phyloP scores from a whole-genome alignment of 2,797 vertebrate species.

The Sebastes hubbsi region DNA sequence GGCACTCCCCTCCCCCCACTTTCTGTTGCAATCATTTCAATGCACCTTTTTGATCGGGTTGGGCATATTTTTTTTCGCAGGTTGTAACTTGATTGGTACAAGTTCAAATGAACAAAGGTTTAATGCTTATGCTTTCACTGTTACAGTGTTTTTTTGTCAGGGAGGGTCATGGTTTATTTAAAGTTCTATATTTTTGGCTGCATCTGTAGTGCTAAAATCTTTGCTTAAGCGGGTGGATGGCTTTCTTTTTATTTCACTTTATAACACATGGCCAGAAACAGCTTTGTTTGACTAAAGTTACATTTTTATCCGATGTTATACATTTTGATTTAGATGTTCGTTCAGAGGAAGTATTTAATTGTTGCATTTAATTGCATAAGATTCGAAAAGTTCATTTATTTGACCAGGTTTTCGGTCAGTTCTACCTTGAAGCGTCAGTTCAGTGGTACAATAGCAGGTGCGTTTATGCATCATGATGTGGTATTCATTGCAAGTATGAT shows the following conservation, averaged over 20 bases:
- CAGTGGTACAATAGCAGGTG: not conserved
- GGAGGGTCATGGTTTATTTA: not conserved
- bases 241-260: not conserved
- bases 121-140: not conserved
- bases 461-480: not conserved
- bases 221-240: not conserved
- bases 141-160: not conserved
- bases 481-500: not conserved
- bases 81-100: not conserved
- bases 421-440: not conserved
- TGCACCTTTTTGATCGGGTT: not conserved
- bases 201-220: not conserved
- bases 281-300: not conserved
- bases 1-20: not conserved
- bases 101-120: not conserved
- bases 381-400: not conserved
- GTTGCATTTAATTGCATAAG: not conserved
- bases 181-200: not conserved
- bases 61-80: not conserved
- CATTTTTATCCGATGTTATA: not conserved
- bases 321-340: not conserved
- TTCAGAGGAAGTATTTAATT: not conserved
- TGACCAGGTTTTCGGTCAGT: not conserved
- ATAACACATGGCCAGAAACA: not conserved
- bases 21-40: not conserved